These are phyloP conservation scores for Meleagris gallopavo DNA, from an alignment of 2,113 vertebrate species.

Conservation along the genomic window DNA sequence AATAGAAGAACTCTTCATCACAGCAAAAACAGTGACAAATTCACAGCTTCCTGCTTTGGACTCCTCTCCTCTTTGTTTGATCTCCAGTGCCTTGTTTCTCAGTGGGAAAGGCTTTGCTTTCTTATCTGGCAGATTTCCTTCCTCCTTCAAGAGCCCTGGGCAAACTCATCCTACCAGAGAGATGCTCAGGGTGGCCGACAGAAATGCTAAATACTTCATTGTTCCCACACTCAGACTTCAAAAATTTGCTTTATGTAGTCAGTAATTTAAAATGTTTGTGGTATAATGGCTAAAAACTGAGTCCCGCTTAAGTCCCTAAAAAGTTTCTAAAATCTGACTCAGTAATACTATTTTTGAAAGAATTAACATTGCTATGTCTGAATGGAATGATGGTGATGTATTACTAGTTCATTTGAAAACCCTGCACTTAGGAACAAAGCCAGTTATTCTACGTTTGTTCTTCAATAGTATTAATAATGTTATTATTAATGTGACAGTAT, in stretches of 20 bases:
- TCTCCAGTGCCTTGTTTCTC: neutral
- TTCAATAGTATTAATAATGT: neutral
- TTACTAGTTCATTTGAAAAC: neutral
- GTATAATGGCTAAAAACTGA: neutral
- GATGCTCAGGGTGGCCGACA: neutral
- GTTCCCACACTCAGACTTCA: neutral
- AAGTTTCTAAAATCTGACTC: neutral
- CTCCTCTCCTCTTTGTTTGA: neutral
- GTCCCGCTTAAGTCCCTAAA: neutral
- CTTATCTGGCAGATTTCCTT: neutral
- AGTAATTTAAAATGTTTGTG: neutral
- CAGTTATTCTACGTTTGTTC: neutral
- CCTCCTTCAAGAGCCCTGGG: neutral
- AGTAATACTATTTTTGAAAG: neutral
- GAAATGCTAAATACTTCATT: neutral
- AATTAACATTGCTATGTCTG: neutral
- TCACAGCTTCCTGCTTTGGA: neutral
- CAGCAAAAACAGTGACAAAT: neutral
- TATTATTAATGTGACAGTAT: neutral
- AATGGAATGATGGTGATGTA: neutral
- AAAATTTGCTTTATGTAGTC: neutral
- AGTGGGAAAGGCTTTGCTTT: neutral
- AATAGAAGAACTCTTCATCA: neutral
- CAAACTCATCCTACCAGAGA: neutral
- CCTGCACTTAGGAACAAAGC: neutral